Conservation (phyloP, 2,113 vertebrate species). For the Ahaetulla prasina region DNA sequence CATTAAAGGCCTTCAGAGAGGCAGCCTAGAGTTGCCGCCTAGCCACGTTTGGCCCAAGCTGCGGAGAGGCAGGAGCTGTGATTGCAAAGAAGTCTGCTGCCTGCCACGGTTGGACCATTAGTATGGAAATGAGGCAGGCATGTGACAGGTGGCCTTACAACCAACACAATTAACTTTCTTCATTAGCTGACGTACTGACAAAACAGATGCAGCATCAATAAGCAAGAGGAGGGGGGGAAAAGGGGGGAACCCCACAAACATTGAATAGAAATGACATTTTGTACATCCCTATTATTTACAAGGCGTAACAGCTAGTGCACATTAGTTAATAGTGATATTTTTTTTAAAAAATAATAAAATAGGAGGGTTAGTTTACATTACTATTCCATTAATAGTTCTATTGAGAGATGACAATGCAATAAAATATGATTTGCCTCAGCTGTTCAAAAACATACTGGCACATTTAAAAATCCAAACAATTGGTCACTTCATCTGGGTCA, state of each 20-base stretch:
- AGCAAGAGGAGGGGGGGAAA: constrained; percentile 54
- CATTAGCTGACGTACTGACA: constrained; percentile 84
- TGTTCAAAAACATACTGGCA: background rate
- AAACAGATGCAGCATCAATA: constrained; percentile 86
- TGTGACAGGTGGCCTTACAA: constrained; percentile 94
- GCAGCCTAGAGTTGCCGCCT: constrained; percentile 66
- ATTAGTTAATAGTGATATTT: constrained; percentile 62
- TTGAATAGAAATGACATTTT: constrained; percentile 73
- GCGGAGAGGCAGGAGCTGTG: constrained; percentile 72
- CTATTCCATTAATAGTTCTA: constrained; percentile 6
- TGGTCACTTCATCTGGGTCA: constrained; percentile 23
- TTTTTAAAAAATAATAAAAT: background rate
- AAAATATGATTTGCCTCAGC: constrained; percentile 19
- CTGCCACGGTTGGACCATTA: constrained; percentile 86
- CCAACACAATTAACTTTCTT: constrained; percentile 93
- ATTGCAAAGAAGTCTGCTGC: constrained; percentile 75
- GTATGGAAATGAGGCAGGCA: constrained; percentile 92
- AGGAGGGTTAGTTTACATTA: constrained; percentile 17
- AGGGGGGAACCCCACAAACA: constrained; percentile 63
- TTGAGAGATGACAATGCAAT: constrained; percentile 5
- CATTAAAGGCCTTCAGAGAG: constrained; percentile 64
- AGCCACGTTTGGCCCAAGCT: constrained; percentile 73
- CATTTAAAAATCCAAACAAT: constrained; percentile 34
- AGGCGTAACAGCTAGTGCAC: constrained; percentile 60
- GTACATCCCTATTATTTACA: constrained; percentile 78